Base-by-base conservation (phyloP, 2,113 vertebrate genomes). In the Tiliqua scincoides region DNA sequence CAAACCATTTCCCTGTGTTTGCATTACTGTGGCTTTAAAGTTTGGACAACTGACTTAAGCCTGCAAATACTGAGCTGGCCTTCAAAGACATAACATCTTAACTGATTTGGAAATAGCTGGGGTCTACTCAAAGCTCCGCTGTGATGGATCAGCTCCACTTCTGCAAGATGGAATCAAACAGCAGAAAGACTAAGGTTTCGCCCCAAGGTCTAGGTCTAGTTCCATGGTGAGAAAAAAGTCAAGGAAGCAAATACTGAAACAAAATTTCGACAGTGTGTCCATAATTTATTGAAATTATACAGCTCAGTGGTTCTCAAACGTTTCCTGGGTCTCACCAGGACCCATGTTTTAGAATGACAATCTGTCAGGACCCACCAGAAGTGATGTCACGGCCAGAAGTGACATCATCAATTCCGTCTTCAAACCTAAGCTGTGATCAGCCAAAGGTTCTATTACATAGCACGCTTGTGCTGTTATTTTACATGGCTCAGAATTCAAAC, bases 271-370 rank as follows among this genome's bases (percentile, higher is more conserved):
- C 84, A 93, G 63, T n/a, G 76, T 54, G 94, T 89, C 85, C 87
- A 84, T 76, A 91, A 79, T 93, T 94, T 94, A 91, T 91, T 91
- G 88, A 93, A 90, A 87, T 62, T 81, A 87, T 90, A 87, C 93
- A 92, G 91, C 88, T 90, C 87, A 82, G 87, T 65, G 89, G n/a
- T n/a, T 78, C 57, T 92, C 32, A 91, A 71, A 86, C 61, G n/a
- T n/a, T n/a, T n/a, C n/a, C n/a, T n/a, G n/a, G n/a, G n/a, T n/a
- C n/a, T n/a, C n/a, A n/a, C n/a, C n/a, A n/a, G n/a, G n/a, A n/a
- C n/a, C n/a, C n/a, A n/a, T n/a, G n/a, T n/a, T n/a, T n/a, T n/a
- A n/a, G n/a, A n/a, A n/a, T n/a, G n/a, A n/a, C n/a, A n/a, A n/a
- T n/a, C n/a, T n/a, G n/a, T n/a, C n/a, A n/a, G n/a, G n/a, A n/a